Conservation (phyloP, 2,797 vertebrate species). For the Capromys pilorides region DNA sequence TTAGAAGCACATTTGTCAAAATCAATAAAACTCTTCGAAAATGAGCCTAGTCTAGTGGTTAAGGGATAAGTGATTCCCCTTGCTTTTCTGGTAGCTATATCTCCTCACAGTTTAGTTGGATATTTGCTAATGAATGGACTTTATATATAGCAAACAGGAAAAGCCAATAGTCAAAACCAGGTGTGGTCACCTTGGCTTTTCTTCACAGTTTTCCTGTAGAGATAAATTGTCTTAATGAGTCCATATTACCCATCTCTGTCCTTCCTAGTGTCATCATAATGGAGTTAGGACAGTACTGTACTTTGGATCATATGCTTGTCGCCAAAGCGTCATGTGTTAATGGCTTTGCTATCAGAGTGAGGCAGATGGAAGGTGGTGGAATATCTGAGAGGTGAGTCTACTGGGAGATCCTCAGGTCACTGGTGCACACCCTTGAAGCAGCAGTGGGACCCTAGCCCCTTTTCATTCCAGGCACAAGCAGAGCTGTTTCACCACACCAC, state of each 20-base stretch:
- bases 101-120: not conserved
- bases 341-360: not conserved
- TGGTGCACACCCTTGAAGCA: not conserved
- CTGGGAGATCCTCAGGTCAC: not conserved
- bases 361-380: not conserved
- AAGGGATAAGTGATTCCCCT: not conserved
- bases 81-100: not conserved
- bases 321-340: not conserved
- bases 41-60: not conserved
- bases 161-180: not conserved
- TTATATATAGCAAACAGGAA: not conserved
- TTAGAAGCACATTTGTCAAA: conserved; percentile 42
- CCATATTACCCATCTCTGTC: not conserved
- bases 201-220: not conserved
- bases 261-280: not conserved
- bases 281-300: not conserved
- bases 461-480: not conserved
- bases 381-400: not conserved
- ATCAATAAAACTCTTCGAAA: conserved; percentile 41
- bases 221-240: not conserved
- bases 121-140: not conserved
- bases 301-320: not conserved
- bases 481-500: not conserved
- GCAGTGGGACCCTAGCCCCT: not conserved
- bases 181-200: not conserved